A percentile compares a stretch with the other conserved stretches of the same genome.
Evolutionary conservation across 1,140 invertebrate genomes (phyloP).

Genomic region (Zophobas morio): DNA sequence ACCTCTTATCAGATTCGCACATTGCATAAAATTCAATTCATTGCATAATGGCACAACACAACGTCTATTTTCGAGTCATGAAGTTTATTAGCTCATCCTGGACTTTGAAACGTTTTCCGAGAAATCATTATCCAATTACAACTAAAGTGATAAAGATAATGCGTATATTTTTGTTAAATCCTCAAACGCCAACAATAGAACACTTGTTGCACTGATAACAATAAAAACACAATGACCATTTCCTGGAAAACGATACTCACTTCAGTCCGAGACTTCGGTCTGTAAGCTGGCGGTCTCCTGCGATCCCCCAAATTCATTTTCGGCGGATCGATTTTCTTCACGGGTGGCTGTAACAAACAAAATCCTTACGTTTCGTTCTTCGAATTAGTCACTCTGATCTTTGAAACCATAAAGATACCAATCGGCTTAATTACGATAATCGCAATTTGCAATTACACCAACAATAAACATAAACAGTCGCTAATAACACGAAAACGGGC

Average conservation of each 20-base stretch:
- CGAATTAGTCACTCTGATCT: slow-evolving; percentile 15
- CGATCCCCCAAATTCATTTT: slow-evolving; percentile 60
- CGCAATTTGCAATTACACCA: slow-evolving; percentile 16
- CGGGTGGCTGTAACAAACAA: slow-evolving; percentile 60
- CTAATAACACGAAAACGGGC: not conserved
- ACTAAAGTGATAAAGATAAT: slow-evolving; percentile 22
- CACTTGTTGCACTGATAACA: not conserved
- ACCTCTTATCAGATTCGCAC: no score
- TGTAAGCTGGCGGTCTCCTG: slow-evolving; percentile 59
- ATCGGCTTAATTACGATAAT: slow-evolving; percentile 1
- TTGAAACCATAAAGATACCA: not conserved
- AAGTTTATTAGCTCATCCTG: not conserved
- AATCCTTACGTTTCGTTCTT: not conserved
- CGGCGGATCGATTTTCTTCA: slow-evolving; percentile 59
- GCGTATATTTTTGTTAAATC: slow-evolving; percentile 17
- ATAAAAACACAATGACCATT: not conserved
- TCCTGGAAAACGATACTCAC: slow-evolving; percentile 55
- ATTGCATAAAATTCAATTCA: no score
- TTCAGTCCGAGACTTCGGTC: slow-evolving; percentile 64
- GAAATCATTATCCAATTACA: slow-evolving; percentile 25
- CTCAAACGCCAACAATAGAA: slow-evolving; percentile 23
- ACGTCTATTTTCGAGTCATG: not conserved
- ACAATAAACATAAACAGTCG: slow-evolving; percentile 9
- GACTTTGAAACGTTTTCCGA: not conserved
- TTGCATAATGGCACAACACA: not conserved